Evolutionary conservation across 2,113 vertebrate genomes (phyloP), one percentile per base, ranked within the genome.

Genomic region (Channa argus): DNA sequence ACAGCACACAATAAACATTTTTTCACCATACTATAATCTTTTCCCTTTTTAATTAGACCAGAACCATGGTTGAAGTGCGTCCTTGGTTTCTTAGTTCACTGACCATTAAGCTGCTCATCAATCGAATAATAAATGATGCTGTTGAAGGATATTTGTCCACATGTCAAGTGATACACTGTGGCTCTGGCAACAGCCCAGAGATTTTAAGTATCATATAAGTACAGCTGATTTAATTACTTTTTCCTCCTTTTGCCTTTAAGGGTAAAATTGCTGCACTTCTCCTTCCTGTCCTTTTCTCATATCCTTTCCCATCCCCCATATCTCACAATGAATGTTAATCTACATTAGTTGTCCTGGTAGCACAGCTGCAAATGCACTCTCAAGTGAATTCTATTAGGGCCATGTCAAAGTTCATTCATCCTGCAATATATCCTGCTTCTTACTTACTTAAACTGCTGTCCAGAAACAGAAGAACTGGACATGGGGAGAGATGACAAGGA

Each of bases 21-120:
- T 56, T 43, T 70, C 59, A 46, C 24, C 37, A 64, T 37, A 56
- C 8, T 69, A 49, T 1, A 66, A 34, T 64, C 47, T 14, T 68
- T 67, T 39, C 13, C 59, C 68, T 64, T 49, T 55, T 80, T 91
- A 91, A 93, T 90, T 91, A 90, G 88, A 72, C 71, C 79, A 80
- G 51, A 84, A 52, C 39, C 45, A 74, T 69, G 71, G 54, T 51
- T 79, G 33, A 85, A 83, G 77, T 51, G 60, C 63, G 63, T 80
- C 76, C 59, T 12, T 66, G 53, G 51, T 86, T 79, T 92, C 86
- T 87, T 91, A 93, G 92, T 92, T 93, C 91, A 93, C 89, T 93
- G 90, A 91, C 87, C 91, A 92, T 93, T 92, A 90, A 33, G 14
- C 14, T 62, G 65, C 71, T 93, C 92, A 93, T 93, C 90, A 91